Base-by-base conservation (phyloP, 2,113 vertebrate genomes). In the Cyphomyrus discorhynchus region DNA sequence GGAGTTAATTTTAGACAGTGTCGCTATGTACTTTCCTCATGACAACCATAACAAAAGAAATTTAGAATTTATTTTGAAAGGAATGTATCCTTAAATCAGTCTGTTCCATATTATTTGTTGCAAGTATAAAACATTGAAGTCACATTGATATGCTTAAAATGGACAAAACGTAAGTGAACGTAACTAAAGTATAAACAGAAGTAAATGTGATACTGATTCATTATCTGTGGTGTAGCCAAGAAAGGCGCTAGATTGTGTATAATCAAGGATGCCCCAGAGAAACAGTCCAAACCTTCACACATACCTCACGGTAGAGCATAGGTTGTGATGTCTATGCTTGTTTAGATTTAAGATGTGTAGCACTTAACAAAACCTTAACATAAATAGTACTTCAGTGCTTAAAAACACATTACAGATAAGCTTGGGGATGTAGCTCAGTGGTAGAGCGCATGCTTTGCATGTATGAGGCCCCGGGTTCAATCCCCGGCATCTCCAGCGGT, bases 381-480 rank as follows among this genome's bases (percentile, higher is more conserved):
- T 0, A 66, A 66, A 66, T 3, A 66, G 11, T 27, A 66, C 9
- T 66, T 66, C 1, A 66, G 56, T 9, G 6, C 2, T 5, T 9
- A n/a, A n/a, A 58, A 58, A 8, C 7, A n/a, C 0, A 0, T 3
- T 0, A 27, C 0, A 0, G 1, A 1, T 5, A 19, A n/a, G 50
- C 0, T 19, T 19, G 91, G 92, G 92, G 92, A 91, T 92, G 91
- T 92, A 92, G 92, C 91, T 92, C 91, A 92, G 91, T 92, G 91
- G 91, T 92, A 92, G 92, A 92, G 92, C 90, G 91, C 90, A 90
- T 92, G 90, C 92, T 92, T 92, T 91, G 91, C 90, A 93, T 93
- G 90, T 92, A 91, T 90, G 90, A 92, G 90, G 91, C 88, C 92
- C 90, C 77, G 92, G 90, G 91, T 92, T 91, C 91, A 90, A 91